Percentiles rank a stretch among this genome's conserved stretches.
Evolutionary conservation across 2,113 vertebrate species (phyloP).

Genomic region (Emydura subglobosa): DNA sequence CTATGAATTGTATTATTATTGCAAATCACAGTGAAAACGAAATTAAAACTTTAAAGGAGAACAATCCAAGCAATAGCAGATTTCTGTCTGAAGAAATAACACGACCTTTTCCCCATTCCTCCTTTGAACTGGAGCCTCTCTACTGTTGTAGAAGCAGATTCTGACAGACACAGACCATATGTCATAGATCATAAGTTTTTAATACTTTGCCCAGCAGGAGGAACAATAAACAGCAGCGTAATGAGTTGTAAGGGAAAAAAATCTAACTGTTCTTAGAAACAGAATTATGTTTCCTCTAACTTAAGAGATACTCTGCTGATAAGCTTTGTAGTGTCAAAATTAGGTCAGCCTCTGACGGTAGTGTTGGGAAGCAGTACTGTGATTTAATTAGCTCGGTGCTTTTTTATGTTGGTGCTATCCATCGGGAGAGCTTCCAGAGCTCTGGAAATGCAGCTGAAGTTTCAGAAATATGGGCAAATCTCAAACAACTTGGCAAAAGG

Average conservation of each 20-base stretch:
- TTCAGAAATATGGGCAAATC: not conserved
- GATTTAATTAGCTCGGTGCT: conserved; percentile 26
- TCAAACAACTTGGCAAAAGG: fast-evolving
- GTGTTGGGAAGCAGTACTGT: not conserved
- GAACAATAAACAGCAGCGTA: not conserved
- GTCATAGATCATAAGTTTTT: not conserved
- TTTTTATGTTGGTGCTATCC: conserved; percentile 9
- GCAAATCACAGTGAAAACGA: not conserved
- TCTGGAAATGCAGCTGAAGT: not conserved
- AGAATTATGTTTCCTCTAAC: not conserved
- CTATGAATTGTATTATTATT: not conserved
- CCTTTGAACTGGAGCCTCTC: not conserved
- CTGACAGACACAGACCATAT: not conserved
- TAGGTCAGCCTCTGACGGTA: not conserved
- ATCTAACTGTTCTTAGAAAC: not conserved
- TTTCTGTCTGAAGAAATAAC: fast-evolving
- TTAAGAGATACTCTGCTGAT: not conserved
- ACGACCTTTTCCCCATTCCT: not conserved
- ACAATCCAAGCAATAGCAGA: not conserved
- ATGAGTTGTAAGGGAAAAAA: not conserved
- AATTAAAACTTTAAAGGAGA: not conserved
- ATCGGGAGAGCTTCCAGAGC: conserved; percentile 1
- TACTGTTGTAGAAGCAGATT: not conserved
- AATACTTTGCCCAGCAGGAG: not conserved
- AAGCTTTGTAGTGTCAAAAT: conserved; percentile 23